Evolutionary conservation across 2,797 vertebrate species (phyloP).

Genomic region (Macropus fuliginosus): DNA sequence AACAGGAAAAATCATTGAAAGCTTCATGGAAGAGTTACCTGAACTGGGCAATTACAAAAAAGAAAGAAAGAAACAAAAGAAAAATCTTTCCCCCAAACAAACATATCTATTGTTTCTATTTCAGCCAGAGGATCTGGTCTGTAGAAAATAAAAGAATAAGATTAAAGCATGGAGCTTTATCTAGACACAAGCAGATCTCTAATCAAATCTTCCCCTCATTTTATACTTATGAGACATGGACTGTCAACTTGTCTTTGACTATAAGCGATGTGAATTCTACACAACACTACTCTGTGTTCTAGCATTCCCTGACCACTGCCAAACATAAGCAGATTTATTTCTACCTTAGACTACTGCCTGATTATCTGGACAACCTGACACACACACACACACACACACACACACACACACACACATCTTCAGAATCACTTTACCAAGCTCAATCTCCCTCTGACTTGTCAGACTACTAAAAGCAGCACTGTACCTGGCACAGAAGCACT

Average conservation of each 20-base stretch:
- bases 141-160: neutral
- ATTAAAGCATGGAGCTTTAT: neutral
- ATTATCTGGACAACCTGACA: neutral
- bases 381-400: neutral
- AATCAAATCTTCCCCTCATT: neutral
- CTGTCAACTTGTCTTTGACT: neutral
- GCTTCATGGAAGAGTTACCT: neutral
- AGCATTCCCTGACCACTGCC: too few relatives aligned
- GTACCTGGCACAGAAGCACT: neutral
- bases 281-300: neutral
- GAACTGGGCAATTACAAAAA: neutral
- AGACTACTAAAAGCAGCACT: slow-evolving; percentile 32
- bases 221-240: neutral
- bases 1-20: neutral
- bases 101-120: neutral
- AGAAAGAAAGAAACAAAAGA: neutral
- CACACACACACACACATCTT: too few relatives aligned
- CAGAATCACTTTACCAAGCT: slow-evolving; percentile 16
- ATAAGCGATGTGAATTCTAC: neutral
- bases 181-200: neutral
- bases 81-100: neutral
- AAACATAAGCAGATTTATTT: neutral
- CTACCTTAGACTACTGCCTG: neutral
- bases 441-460: slow-evolving; percentile 55
- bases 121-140: neutral